phyloP scores from a whole-genome alignment of 2,888 invertebrate species.

The Acrobasis suavella region DNA sequence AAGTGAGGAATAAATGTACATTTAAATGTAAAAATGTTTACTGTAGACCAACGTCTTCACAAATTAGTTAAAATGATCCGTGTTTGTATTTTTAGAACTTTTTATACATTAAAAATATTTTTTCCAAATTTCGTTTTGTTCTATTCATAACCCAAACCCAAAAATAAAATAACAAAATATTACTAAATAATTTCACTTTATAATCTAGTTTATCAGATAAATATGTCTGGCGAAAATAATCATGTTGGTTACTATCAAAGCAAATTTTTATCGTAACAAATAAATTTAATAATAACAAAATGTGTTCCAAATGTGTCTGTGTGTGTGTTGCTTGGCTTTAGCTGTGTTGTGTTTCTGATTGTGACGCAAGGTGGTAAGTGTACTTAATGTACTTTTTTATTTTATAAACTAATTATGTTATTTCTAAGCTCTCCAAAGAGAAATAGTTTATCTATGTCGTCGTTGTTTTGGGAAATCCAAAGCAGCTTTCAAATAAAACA shows the following conservation, averaged over 20 bases:
- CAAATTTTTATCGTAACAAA: neutral
- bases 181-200: neutral
- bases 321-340: constrained; percentile 43
- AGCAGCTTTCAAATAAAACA: too few relatives aligned
- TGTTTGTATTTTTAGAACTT: constrained; percentile 46
- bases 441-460: too few relatives aligned
- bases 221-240: neutral
- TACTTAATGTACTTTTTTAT: neutral
- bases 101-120: constrained; percentile 55
- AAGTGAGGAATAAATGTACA: neutral
- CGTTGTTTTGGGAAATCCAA: too few relatives aligned
- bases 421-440: too few relatives aligned
- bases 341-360: constrained; percentile 33
- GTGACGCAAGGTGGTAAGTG: neutral
- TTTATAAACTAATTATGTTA: too few relatives aligned
- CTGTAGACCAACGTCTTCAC: constrained; percentile 28
- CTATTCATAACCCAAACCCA: constrained; percentile 30
- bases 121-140: constrained; percentile 46
- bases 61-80: constrained; percentile 36
- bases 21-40: neutral
- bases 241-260: neutral
- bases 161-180: neutral
- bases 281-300: neutral
- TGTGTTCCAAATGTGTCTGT: constrained; percentile 14
- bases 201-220: neutral